A percentile compares a stretch with the other conserved stretches of the same genome.
These are phyloP conservation scores for Xenopus petersii DNA, from an alignment of 2,797 vertebrate species.

Conservation along the genomic window DNA sequence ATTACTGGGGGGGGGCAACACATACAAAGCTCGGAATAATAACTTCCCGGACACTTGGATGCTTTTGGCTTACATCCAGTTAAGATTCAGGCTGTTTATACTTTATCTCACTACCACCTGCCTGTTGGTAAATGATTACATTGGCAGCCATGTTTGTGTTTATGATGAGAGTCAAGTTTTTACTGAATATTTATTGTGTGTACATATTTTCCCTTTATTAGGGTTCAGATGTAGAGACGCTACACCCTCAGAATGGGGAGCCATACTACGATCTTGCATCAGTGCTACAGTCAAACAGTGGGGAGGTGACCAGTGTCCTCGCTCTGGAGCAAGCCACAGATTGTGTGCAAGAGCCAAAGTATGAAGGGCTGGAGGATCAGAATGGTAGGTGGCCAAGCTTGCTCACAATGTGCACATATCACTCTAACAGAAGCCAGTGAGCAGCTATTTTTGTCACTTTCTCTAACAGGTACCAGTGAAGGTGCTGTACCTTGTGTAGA, in stretches of 20 bases:
- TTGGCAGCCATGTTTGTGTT: no score
- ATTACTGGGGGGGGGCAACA: background rate
- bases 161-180: no score
- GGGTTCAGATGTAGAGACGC: slow-evolving; percentile 88
- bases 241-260: slow-evolving; percentile 68
- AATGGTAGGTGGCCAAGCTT: slow-evolving; percentile 1
- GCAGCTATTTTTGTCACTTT: background rate
- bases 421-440: background rate
- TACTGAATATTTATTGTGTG: no score
- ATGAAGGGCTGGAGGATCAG: background rate
- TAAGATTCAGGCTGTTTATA: no score
- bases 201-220: slow-evolving; percentile 52
- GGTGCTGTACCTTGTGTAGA: slow-evolving; percentile 44
- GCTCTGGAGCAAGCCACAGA: slow-evolving; percentile 54
- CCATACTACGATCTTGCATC: slow-evolving; percentile 51
- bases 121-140: no score
- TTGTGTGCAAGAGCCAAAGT: slow-evolving; percentile 54
- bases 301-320: slow-evolving; percentile 54
- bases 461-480: slow-evolving; percentile 13
- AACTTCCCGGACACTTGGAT: no score
- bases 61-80: no score
- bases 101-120: no score
- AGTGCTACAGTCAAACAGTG: slow-evolving; percentile 66
- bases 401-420: background rate
- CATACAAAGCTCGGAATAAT: no score